phyloP scores from a whole-genome alignment of 2,797 vertebrate species.

The Poecilia gillii region DNA sequence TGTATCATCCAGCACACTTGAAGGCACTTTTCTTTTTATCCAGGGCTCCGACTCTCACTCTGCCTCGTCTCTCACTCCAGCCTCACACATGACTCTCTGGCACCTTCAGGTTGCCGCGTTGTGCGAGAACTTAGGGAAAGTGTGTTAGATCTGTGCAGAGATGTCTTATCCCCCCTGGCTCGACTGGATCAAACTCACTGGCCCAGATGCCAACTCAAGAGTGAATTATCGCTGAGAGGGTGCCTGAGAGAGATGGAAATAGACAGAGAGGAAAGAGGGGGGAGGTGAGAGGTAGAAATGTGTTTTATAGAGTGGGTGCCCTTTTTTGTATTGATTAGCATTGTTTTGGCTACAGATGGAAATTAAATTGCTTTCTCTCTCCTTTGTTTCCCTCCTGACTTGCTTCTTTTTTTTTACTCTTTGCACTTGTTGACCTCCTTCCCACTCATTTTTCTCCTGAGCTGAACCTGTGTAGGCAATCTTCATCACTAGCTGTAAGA shows the following conservation, averaged over 20 bases:
- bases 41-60: background rate
- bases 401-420: slow-evolving; percentile 22
- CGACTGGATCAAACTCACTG: slow-evolving; percentile 47
- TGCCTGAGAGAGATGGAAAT: slow-evolving; percentile 30
- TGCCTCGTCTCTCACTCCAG: background rate
- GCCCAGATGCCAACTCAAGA: slow-evolving; percentile 70
- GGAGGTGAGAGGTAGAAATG: slow-evolving; percentile 25
- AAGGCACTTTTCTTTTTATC: background rate
- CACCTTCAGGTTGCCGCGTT: slow-evolving; percentile 7
- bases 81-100: background rate
- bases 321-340: slow-evolving; percentile 54
- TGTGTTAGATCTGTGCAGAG: slow-evolving; percentile 29
- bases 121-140: slow-evolving; percentile 18
- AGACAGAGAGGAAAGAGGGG: slow-evolving; percentile 14
- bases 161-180: slow-evolving; percentile 29
- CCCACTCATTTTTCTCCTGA: slow-evolving; percentile 43
- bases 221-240: slow-evolving; percentile 56
- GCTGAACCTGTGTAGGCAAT: slow-evolving; percentile 41
- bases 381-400: slow-evolving; percentile 30
- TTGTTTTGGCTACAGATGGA: slow-evolving; percentile 53
- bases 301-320: slow-evolving; percentile 32
- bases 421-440: slow-evolving; percentile 50
- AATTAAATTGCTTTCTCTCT: slow-evolving; percentile 50
- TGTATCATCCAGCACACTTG: background rate
- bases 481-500: slow-evolving; percentile 38